Conservation (phyloP, 2,113 vertebrate species). For the Perca fluviatilis region DNA sequence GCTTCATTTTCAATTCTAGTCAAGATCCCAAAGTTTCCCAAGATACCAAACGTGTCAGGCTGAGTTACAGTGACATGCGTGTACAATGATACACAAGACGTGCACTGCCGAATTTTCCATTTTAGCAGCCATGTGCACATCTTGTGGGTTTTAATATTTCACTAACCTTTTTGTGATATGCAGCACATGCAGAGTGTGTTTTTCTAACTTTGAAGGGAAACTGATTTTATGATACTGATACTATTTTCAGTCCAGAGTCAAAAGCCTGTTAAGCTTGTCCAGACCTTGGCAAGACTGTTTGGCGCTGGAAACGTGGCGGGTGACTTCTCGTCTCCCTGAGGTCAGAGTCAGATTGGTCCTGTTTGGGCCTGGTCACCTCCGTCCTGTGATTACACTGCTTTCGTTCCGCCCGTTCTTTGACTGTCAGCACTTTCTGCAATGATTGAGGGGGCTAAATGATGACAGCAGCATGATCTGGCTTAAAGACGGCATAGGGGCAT, state of each 20-base stretch:
- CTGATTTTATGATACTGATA: not conserved
- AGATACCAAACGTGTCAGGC: conserved; percentile 50
- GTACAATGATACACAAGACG: conserved; percentile 1
- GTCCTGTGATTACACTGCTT: conserved; percentile 9
- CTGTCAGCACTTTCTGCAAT: conserved; percentile 24
- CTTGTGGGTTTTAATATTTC: conserved; percentile 37
- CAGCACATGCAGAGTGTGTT: conserved; percentile 27
- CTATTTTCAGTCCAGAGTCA: conserved; percentile 34
- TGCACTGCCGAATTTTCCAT: not conserved
- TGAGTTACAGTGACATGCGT: conserved; percentile 47
- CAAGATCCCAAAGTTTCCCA: conserved; percentile 53
- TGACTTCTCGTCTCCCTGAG: conserved; percentile 1
- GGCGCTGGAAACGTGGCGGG: not conserved
- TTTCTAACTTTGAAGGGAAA: conserved; percentile 34
- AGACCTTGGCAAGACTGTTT: conserved; percentile 4
- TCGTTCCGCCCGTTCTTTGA: conserved; percentile 4
- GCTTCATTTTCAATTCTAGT: conserved; percentile 58
- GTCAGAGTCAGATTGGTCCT: conserved; percentile 26
- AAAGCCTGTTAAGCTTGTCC: conserved; percentile 33
- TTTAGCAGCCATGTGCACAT: conserved; percentile 7
- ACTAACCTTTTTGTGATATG: conserved; percentile 14
- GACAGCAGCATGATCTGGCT: conserved; percentile 31
- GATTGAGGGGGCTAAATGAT: conserved; percentile 21
- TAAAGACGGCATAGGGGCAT: conserved; percentile 6
- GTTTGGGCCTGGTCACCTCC: not conserved